Evolutionary conservation across 2,797 vertebrate species (phyloP).

Genomic region (Chaenodraco wilsoni): DNA sequence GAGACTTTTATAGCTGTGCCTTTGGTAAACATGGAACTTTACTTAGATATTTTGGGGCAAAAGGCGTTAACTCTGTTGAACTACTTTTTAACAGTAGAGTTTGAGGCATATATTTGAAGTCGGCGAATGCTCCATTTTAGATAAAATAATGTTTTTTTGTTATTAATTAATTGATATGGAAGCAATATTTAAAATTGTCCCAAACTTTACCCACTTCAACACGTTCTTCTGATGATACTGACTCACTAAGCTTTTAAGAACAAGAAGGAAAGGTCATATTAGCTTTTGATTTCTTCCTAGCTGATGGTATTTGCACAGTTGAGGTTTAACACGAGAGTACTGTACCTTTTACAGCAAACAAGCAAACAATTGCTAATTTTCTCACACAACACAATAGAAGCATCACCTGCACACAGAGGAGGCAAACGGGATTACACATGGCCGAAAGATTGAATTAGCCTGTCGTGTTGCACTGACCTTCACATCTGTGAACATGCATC

Average conservation of each 20-base stretch:
- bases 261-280: constrained; percentile 13
- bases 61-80: too few relatives aligned
- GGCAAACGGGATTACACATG: constrained; percentile 15
- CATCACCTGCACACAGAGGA: constrained; percentile 8
- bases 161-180: too few relatives aligned
- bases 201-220: too few relatives aligned
- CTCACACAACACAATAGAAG: constrained; percentile 10
- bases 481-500: constrained; percentile 34
- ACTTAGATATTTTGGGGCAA: too few relatives aligned
- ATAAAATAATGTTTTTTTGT: too few relatives aligned
- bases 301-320: too few relatives aligned
- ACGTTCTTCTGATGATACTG: too few relatives aligned
- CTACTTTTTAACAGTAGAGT: too few relatives aligned
- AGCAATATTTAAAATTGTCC: too few relatives aligned
- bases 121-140: too few relatives aligned
- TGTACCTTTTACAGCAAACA: not conserved
- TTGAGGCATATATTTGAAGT: too few relatives aligned
- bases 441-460: constrained; percentile 40
- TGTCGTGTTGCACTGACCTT: constrained; percentile 52
- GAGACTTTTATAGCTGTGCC: not conserved
- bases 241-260: too few relatives aligned
- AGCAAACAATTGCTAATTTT: not conserved
- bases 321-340: not conserved
- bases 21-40: not conserved
- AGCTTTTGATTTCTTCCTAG: not conserved